Evolutionary conservation across 2,888 invertebrate species (phyloP).

Genomic region (Helleia helle): DNA sequence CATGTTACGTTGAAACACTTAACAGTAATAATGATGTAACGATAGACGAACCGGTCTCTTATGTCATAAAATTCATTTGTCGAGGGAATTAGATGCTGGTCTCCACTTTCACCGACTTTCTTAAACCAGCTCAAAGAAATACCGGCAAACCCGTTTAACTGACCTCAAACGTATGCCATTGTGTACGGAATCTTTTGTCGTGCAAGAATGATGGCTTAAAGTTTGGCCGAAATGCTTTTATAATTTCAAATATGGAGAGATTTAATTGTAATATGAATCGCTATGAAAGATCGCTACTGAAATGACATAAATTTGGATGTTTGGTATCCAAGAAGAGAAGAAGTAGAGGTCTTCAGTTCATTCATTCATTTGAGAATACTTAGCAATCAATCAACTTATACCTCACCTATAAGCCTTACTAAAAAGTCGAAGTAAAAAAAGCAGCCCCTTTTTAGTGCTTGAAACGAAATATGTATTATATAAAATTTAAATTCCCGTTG

Average conservation of each 20-base stretch:
- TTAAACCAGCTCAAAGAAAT: constrained; percentile 39
- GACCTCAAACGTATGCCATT: constrained; percentile 49
- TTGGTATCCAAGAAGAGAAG: too few relatives aligned
- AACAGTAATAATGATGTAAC: constrained; percentile 24
- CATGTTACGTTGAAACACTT: constrained; percentile 32
- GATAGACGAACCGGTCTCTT: constrained; percentile 44
- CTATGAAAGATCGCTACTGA: too few relatives aligned
- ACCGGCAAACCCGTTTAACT: constrained; percentile 44
- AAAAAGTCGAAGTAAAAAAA: too few relatives aligned
- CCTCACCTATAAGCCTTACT: too few relatives aligned
- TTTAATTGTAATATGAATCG: too few relatives aligned
- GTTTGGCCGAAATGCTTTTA: constrained; percentile 29
- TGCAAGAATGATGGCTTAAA: constrained; percentile 30
- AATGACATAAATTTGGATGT: too few relatives aligned
- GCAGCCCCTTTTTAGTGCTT: too few relatives aligned
- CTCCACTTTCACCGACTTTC: constrained; percentile 68
- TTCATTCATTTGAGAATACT: too few relatives aligned
- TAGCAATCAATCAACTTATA: too few relatives aligned
- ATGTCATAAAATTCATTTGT: constrained; percentile 60
- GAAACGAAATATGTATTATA: too few relatives aligned
- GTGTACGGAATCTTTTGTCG: constrained; percentile 42
- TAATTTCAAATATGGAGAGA: constrained; percentile 14
- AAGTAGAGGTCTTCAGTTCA: too few relatives aligned
- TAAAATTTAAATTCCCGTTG: too few relatives aligned
- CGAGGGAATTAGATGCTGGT: constrained; percentile 49